Conservation (phyloP, 2,888 invertebrate species). For the Drosophila tanythrix region DNA sequence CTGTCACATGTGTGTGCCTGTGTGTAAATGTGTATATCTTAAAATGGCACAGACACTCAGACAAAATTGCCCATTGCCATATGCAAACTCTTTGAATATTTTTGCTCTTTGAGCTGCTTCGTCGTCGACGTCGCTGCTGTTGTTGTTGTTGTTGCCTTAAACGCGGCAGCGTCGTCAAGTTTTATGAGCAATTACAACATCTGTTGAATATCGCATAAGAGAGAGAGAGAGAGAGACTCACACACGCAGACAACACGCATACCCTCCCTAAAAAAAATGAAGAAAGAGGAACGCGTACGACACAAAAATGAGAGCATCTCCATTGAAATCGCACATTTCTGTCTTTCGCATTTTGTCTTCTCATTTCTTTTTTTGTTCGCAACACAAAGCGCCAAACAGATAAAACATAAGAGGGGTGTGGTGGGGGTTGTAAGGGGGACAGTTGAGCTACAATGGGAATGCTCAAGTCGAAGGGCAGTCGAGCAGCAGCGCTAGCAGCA, state of each 20-base stretch:
- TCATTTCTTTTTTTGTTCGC: conserved; percentile 39
- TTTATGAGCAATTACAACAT: conserved; percentile 83
- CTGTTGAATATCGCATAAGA: conserved; percentile 78
- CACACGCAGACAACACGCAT: conserved; percentile 25
- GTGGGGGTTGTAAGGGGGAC: background rate
- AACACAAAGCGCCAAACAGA: conserved; percentile 61
- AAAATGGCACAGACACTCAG: conserved; percentile 28
- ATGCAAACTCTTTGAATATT: conserved; percentile 66
- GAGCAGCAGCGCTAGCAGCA: conserved; percentile 28
- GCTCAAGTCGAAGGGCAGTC: conserved; percentile 58
- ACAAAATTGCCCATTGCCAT: conserved; percentile 59
- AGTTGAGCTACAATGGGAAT: conserved; percentile 44
- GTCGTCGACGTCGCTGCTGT: conserved; percentile 31
- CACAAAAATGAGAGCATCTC: conserved; percentile 53
- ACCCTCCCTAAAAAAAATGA: conserved; percentile 20
- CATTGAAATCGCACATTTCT: conserved; percentile 52
- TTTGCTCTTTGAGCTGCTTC: conserved; percentile 53
- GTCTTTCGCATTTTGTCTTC: conserved; percentile 23
- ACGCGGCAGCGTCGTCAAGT: conserved; percentile 78
- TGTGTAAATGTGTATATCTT: conserved; percentile 28
- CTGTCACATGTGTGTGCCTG: conserved; percentile 44
- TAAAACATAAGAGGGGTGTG: conserved; percentile 39
- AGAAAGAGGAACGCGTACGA: conserved; percentile 29
- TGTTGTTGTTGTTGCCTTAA: conserved; percentile 49
- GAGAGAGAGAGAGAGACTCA: conserved; percentile 5